Conservation (phyloP, 1,140 invertebrate genomes). For the Brachionus angularis region DNA sequence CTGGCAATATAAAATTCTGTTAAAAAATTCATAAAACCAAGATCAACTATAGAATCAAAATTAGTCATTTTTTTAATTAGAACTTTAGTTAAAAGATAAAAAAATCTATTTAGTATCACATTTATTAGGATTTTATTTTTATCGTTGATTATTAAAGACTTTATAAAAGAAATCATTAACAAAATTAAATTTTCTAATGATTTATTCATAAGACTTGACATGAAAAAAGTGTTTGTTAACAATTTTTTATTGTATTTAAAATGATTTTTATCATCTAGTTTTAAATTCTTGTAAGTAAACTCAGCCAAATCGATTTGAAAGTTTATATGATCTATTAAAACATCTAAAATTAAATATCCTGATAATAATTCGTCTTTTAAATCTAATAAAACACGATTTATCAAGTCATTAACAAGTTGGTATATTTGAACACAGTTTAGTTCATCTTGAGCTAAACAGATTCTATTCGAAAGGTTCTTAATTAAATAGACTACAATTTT, state of each 20-base stretch:
- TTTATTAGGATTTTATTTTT: no score
- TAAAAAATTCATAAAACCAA: background rate
- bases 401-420: no score
- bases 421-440: slow-evolving; percentile 24
- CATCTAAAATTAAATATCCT: slow-evolving; percentile 6
- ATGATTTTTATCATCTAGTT: background rate
- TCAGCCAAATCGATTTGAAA: background rate
- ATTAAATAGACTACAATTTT: slow-evolving; percentile 8
- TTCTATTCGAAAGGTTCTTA: background rate
- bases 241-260: background rate
- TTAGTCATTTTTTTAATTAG: background rate
- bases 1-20: background rate
- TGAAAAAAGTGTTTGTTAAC: slow-evolving; percentile 2
- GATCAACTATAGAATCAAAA: background rate
- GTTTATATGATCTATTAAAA: background rate
- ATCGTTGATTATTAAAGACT: no score
- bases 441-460: slow-evolving; percentile 17
- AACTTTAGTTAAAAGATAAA: background rate
- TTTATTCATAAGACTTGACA: background rate
- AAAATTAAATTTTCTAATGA: slow-evolving; percentile 4
- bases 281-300: background rate
- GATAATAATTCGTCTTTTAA: background rate
- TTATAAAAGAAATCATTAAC: background rate
- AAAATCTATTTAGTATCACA: background rate
- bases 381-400: no score